Conservation (phyloP, 2,888 invertebrate species). For the Rutpela maculata region DNA sequence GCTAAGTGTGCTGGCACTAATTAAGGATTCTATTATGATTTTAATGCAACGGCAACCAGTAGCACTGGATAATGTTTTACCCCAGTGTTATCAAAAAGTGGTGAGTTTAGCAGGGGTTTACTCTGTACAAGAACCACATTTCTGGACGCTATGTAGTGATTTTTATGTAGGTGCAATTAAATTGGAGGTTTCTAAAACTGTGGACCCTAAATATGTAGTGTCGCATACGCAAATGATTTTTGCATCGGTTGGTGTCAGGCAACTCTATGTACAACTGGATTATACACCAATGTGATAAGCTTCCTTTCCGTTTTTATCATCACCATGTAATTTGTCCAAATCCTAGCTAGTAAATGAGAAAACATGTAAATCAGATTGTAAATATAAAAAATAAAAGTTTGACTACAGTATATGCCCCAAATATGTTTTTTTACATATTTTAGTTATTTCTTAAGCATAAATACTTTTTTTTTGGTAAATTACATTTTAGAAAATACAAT, state of each 20-base stretch:
- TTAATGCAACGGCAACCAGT: slow-evolving; percentile 96
- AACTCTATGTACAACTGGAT: slow-evolving; percentile 95
- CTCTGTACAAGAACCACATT: slow-evolving; percentile 97
- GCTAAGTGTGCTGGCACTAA: slow-evolving; percentile 88
- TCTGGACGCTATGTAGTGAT: slow-evolving; percentile 98
- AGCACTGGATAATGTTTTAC: slow-evolving; percentile 86
- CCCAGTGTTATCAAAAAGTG: slow-evolving; percentile 92
- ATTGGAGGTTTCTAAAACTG: slow-evolving; percentile 94
- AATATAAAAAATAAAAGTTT: slow-evolving; percentile 8
- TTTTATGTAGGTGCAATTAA: slow-evolving; percentile 95
- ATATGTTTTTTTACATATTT: neutral
- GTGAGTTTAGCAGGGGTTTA: slow-evolving; percentile 95
- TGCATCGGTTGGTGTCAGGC: slow-evolving; percentile 92
- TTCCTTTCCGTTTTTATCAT: neutral
- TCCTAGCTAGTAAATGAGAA: neutral
- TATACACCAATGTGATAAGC: slow-evolving; percentile 85
- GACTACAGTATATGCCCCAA: neutral
- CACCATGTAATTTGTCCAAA: slow-evolving; percentile 10
- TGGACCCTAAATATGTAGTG: slow-evolving; percentile 94
- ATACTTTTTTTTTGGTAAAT: neutral
- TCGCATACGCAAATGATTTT: slow-evolving; percentile 97
- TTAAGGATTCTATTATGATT: slow-evolving; percentile 91
- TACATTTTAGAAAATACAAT: neutral
- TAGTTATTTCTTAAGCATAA: neutral
- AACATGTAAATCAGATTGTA: slow-evolving; percentile 7